Conservation (phyloP, 2,888 invertebrate species). For the Scelioninae gen. 2 region DNA sequence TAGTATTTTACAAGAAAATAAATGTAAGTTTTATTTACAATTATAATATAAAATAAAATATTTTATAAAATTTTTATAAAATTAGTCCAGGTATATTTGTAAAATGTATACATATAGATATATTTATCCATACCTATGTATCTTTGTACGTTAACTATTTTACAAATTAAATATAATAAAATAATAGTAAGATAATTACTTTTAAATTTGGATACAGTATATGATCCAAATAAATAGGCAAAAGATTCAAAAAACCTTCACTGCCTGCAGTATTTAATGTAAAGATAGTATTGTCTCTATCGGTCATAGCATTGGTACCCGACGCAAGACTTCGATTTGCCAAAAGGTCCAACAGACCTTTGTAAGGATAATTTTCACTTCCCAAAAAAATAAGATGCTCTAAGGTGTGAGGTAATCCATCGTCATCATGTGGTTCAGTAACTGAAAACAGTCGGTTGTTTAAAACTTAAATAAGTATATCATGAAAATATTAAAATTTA, state of each 20-base stretch:
- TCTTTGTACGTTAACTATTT: too few species aligned
- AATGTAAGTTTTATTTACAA: too few species aligned
- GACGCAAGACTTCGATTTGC: slow-evolving; percentile 93
- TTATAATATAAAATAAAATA: too few species aligned
- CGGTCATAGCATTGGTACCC: slow-evolving; percentile 95
- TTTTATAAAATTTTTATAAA: too few species aligned
- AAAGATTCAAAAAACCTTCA: slow-evolving; percentile 90
- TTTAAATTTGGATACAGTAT: slow-evolving; percentile 89
- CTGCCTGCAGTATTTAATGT: slow-evolving; percentile 91
- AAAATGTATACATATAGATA: too few species aligned
- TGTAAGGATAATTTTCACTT: slow-evolving; percentile 91
- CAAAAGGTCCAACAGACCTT: slow-evolving; percentile 90
- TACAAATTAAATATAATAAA: too few species aligned
- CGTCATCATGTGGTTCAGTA: slow-evolving; percentile 93
- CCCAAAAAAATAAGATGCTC: slow-evolving; percentile 95
- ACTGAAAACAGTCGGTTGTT: slow-evolving; percentile 79
- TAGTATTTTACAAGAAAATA: too few species aligned
- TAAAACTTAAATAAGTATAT: too few species aligned
- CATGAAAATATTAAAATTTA: too few species aligned
- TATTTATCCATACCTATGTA: too few species aligned
- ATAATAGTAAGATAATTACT: slow-evolving; percentile 72
- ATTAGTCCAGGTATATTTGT: too few species aligned
- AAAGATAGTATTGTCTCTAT: slow-evolving; percentile 91
- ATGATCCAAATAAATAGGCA: slow-evolving; percentile 94
- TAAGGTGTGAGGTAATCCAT: slow-evolving; percentile 93